Conservation (phyloP, 2,113 vertebrate species). For the Suncus etruscus region DNA sequence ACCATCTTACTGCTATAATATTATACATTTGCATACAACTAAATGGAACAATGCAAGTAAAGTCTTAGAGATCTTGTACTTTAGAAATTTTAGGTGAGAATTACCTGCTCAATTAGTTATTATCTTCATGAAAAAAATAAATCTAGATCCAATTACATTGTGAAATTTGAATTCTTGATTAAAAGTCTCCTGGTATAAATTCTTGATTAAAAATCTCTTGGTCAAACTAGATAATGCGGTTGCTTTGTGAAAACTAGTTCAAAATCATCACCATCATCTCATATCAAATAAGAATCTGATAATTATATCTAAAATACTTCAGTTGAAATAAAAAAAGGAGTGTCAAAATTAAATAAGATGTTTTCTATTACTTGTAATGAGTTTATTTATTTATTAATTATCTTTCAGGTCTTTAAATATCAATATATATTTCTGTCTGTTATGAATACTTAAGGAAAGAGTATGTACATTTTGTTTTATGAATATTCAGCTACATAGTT, state of each 20-base stretch:
- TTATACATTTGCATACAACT: not conserved
- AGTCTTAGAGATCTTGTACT: not conserved
- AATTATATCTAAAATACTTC: constrained; percentile 12
- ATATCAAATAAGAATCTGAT: constrained; percentile 31
- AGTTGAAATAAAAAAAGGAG: constrained; percentile 39
- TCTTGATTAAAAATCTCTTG: not conserved
- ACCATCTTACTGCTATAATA: not conserved
- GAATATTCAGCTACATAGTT: constrained; percentile 60
- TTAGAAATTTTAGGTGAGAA: not conserved
- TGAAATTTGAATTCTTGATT: not conserved
- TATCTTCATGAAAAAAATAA: not conserved
- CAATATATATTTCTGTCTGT: constrained; percentile 47
- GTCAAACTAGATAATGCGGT: not conserved
- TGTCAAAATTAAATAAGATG: constrained; percentile 32
- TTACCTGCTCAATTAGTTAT: not conserved
- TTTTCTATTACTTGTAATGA: constrained; percentile 50
- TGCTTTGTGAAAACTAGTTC: constrained; percentile 23
- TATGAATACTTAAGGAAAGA: constrained; percentile 52
- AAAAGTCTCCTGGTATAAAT: not conserved
- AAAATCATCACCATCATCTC: not conserved
- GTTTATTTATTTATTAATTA: constrained; percentile 46
- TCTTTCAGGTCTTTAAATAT: constrained; percentile 50
- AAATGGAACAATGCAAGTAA: not conserved
- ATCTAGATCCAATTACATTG: not conserved
- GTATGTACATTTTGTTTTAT: constrained; percentile 57